Conservation (phyloP, 1,140 invertebrate species). For the Proales similis region DNA sequence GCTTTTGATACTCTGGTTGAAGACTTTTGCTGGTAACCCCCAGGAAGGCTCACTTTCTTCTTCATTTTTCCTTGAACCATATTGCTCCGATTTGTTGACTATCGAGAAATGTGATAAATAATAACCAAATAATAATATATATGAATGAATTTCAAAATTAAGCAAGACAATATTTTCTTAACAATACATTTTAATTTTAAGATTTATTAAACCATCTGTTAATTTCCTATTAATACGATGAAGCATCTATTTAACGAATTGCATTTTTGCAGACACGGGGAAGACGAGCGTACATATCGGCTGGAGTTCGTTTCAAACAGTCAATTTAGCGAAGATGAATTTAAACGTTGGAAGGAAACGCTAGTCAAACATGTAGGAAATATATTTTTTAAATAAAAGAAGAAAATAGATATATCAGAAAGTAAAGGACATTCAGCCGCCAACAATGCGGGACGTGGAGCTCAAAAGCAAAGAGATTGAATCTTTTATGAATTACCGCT, state of each 20-base stretch:
- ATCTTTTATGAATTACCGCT: constrained; percentile 24
- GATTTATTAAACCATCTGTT: no score
- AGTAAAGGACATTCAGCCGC: constrained; percentile 1
- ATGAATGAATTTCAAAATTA: no score
- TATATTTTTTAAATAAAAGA: constrained; percentile 48
- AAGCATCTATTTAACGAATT: neutral
- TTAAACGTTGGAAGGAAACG: constrained; percentile 80
- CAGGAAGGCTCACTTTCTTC: no score
- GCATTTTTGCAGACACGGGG: constrained; percentile 64
- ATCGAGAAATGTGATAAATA: no score
- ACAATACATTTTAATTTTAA: no score
- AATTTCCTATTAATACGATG: neutral
- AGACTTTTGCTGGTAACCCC: no score
- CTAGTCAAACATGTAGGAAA: constrained; percentile 67
- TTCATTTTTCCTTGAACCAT: no score
- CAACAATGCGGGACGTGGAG: constrained; percentile 24
- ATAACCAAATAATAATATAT: no score
- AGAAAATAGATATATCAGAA: neutral
- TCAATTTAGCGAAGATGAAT: constrained; percentile 85
- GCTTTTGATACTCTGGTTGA: no score
- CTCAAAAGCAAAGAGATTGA: constrained; percentile 27
- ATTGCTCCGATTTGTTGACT: no score
- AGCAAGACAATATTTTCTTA: no score
- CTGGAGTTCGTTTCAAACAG: constrained; percentile 96
- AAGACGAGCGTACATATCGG: constrained; percentile 81